Evolutionary conservation across 2,113 vertebrate genomes (phyloP).

Genomic region (Sorex araneus): DNA sequence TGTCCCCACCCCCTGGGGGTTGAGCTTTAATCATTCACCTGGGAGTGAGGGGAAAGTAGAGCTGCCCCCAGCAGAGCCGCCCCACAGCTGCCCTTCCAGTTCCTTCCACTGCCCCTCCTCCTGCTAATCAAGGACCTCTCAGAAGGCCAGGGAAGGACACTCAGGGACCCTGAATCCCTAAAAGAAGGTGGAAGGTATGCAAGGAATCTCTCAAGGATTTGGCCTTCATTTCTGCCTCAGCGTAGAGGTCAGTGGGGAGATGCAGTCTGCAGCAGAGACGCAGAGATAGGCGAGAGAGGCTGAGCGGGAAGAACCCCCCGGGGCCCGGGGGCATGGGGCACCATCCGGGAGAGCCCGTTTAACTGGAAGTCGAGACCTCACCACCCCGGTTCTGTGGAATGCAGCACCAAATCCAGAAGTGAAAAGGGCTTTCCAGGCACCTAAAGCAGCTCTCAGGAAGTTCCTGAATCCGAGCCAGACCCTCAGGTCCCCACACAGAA

Average conservation of each 20-base stretch:
- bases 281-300: slow-evolving; percentile 51
- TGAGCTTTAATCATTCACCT: slow-evolving; percentile 18
- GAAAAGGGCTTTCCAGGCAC: slow-evolving; percentile 58
- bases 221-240: not conserved
- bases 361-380: slow-evolving; percentile 67
- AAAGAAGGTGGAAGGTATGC: not conserved
- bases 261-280: not conserved
- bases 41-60: not conserved
- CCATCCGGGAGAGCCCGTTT: slow-evolving; percentile 13
- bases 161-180: slow-evolving; percentile 22
- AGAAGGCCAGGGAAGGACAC: not conserved
- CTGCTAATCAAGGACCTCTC: not conserved
- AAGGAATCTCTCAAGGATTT: slow-evolving; percentile 12
- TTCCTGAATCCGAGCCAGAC: slow-evolving; percentile 53
- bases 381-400: slow-evolving; percentile 67
- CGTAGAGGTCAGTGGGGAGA: not conserved
- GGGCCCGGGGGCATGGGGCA: not conserved
- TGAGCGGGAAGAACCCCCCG: not conserved
- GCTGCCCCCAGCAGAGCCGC: not conserved
- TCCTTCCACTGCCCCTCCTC: not conserved
- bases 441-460: slow-evolving; percentile 41
- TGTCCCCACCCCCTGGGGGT: too few relatives aligned
- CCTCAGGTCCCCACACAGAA: not conserved
- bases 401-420: slow-evolving; percentile 65
- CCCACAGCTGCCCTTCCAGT: not conserved